Evolutionary conservation across 2,797 vertebrate species (phyloP), one percentile per base, ranked within the genome.

Genomic region (Paedocypris micromegethes): DNA sequence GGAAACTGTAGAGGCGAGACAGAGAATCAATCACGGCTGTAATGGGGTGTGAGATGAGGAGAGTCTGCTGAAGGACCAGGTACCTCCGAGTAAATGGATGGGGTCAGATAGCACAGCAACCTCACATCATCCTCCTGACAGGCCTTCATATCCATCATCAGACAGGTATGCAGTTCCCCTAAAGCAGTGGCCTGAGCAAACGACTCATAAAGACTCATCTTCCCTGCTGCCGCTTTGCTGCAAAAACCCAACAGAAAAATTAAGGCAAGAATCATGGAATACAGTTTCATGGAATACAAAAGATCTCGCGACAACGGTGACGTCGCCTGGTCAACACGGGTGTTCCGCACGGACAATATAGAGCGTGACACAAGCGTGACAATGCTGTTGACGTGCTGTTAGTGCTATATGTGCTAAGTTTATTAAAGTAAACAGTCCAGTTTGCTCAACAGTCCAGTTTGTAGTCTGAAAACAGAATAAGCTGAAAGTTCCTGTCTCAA

Each of bases 71-170:
- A 6, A 64, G 9, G 5, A 3, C 58, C 0, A 41, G 40, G 61
- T 66, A 93, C 91, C 92, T 92, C 90, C 0, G 90, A 92, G 81
- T 97, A 98, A 69, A 98, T 97, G 77, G 95, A 96, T n/a, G 95
- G 96, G 0, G 95, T 97, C 79, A 98, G 93, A 88, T 95, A 97
- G 77, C 96, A 98, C 4, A 98, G 92, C 54, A 98, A 86, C 3
- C 95, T 81, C 40, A 98, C 91, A 0, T 98, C 95, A 0, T 98
- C 96, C 70, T 98, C 96, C 83, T 98, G 96, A 70, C 96, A 98
- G 4, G 95, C 95, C 80, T 98, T 98, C 95, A 98, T 98, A 88
- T 98, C 96, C 95, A 98, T 96, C 96, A 98, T 98, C 3, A 97
- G 81, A 72, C 95, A 98, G 0, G 96, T 98, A 85, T 98, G 95